Evolutionary conservation across 2,113 vertebrate species (phyloP), one percentile per base, ranked within the genome.

Genomic region (Plestiodon gilberti): DNA sequence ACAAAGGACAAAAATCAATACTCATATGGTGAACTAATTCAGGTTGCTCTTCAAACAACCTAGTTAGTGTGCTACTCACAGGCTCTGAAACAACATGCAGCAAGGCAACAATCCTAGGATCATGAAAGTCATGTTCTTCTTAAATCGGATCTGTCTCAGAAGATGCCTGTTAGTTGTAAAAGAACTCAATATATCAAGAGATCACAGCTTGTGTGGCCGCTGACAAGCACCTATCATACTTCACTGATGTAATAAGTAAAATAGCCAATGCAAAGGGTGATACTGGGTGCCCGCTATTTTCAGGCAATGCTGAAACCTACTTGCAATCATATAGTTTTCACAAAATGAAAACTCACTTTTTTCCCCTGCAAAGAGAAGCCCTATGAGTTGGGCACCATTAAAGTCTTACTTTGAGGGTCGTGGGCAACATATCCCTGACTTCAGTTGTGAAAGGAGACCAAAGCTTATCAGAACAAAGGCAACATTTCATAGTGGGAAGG

Each of bases 1-100:
- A 28, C 4, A 87, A 95, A 95, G 89, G 92, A 92, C 87, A 93
- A 93, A 88, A 93, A 95, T 96, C 93, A 92, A 94, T 95, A 88
- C 84, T 93, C 90, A 93, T 86, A 88, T 38, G 89, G n/a, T 82
- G 77, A 62, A 88, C 77, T 82, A 89, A 89, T 80, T 94, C 84
- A 94, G 89, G 88, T 79, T 90, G 33, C 87, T 93, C 70, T 90
- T 85, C 76, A 91, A 92, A 88, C 88, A 89, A 57, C 82, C 59
- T 92, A 30, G 82, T 95, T 78, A 88, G 48, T 62, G 82, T 86
- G 79, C 55, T 92, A 43, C 74, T 93, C 88, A 92, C 80, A 88
- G 74, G 82, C 62, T 85, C 38, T 89, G 70, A 93, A 95, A 93
- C 77, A 8, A 6, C 40, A 86, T 23, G 74, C 83, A 43, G 83